phyloP scores from a whole-genome alignment of 2,888 invertebrate species.

The Petrolisthes manimaculis region DNA sequence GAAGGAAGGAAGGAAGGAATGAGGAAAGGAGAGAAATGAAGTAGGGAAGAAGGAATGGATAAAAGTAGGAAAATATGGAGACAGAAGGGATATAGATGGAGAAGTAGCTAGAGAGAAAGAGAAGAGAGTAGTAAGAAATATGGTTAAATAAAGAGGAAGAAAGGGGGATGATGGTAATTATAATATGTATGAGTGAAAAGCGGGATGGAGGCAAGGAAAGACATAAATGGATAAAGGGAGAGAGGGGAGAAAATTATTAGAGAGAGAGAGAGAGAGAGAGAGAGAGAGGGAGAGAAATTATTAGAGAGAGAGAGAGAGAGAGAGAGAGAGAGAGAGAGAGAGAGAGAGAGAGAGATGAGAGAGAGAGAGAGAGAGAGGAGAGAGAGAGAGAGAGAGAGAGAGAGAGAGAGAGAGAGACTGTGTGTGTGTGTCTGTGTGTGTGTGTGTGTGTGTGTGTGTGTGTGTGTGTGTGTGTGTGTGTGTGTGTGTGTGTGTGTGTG shows the following conservation, averaged over 20 bases:
- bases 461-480: background rate
- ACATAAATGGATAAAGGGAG: background rate
- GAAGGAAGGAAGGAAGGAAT: background rate
- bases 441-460: background rate
- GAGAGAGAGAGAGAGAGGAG: background rate
- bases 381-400: slow-evolving; percentile 8
- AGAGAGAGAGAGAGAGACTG: slow-evolving; percentile 27
- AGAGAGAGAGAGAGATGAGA: no score
- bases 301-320: background rate
- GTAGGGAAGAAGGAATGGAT: background rate
- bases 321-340: background rate
- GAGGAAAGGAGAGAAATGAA: background rate
- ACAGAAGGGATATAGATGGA: background rate
- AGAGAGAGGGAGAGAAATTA: background rate
- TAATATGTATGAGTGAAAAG: background rate
- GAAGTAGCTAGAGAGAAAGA: background rate
- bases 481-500: slow-evolving; percentile 16
- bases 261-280: background rate
- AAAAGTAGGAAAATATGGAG: background rate
- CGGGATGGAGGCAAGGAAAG: no score
- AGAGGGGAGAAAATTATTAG: background rate
- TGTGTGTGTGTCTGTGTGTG: background rate
- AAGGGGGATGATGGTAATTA: background rate
- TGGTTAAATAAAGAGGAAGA: background rate
- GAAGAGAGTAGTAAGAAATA: background rate